Evolutionary conservation across 2,797 vertebrate species (phyloP).

Genomic region (Enteromius fasciolatus): DNA sequence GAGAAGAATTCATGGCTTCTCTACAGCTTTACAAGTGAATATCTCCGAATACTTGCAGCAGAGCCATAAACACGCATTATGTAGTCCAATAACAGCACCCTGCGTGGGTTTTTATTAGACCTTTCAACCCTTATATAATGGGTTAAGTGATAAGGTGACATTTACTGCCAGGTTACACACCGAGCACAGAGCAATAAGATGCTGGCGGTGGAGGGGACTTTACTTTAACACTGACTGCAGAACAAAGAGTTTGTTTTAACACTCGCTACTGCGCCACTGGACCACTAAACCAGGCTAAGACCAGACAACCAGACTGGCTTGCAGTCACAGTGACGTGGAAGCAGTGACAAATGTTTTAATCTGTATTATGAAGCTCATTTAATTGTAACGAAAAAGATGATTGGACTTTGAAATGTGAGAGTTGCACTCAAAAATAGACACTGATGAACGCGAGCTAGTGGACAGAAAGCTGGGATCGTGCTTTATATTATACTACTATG

Average conservation of each 20-base stretch:
- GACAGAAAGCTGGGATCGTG: neutral
- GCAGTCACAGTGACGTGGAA: neutral
- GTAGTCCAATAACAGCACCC: slow-evolving; percentile 66
- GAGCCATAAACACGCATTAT: slow-evolving; percentile 60
- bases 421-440: neutral
- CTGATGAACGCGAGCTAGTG: neutral
- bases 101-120: slow-evolving; percentile 70
- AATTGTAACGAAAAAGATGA: neutral
- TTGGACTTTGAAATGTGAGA: neutral
- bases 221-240: slow-evolving; percentile 70
- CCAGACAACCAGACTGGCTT: neutral
- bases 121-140: slow-evolving; percentile 73
- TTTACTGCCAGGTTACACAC: slow-evolving; percentile 67
- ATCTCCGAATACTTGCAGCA: slow-evolving; percentile 63
- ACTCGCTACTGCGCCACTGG: neutral
- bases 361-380: neutral
- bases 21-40: slow-evolving; percentile 37
- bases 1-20: neutral
- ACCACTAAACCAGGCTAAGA: neutral
- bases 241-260: slow-evolving; percentile 54
- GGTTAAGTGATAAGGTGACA: slow-evolving; percentile 81
- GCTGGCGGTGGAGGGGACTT: slow-evolving; percentile 67
- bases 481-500: too few relatives aligned
- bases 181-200: slow-evolving; percentile 67
- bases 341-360: neutral